Conservation (phyloP, 2,113 vertebrate species). For the Lichenostomus cassidix region DNA sequence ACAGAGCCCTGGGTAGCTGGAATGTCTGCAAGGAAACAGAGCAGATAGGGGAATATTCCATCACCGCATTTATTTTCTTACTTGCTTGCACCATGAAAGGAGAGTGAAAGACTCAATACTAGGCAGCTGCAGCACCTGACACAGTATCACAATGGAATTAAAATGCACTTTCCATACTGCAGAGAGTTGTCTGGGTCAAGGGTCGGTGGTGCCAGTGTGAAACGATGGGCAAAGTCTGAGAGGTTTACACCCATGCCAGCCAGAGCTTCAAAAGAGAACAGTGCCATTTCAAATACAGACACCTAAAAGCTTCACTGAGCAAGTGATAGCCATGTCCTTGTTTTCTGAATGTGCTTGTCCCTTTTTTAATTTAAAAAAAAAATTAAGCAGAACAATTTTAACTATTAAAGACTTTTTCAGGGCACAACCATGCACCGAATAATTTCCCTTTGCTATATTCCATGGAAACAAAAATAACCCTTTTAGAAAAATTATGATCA, state of each 20-base stretch:
- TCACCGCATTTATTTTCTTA: not conserved
- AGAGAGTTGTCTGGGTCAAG: not conserved
- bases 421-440: not conserved
- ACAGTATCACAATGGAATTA: not conserved
- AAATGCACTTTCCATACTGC: not conserved
- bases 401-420: not conserved
- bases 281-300: not conserved
- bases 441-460: not conserved
- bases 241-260: not conserved
- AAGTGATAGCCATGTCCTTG: not conserved
- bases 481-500: not conserved
- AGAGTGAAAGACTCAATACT: not conserved
- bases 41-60: not conserved
- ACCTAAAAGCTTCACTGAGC: not conserved
- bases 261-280: not conserved
- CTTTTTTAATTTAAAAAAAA: not conserved
- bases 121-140: not conserved
- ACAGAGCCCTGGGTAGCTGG: not conserved
- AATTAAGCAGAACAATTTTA: not conserved
- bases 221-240: not conserved
- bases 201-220: not conserved
- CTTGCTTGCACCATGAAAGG: not conserved
- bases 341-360: not conserved
- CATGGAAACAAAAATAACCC: not conserved
- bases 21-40: not conserved